Base-by-base conservation (phyloP, 2,888 invertebrate genomes). In the Meghimatium bilineatum region DNA sequence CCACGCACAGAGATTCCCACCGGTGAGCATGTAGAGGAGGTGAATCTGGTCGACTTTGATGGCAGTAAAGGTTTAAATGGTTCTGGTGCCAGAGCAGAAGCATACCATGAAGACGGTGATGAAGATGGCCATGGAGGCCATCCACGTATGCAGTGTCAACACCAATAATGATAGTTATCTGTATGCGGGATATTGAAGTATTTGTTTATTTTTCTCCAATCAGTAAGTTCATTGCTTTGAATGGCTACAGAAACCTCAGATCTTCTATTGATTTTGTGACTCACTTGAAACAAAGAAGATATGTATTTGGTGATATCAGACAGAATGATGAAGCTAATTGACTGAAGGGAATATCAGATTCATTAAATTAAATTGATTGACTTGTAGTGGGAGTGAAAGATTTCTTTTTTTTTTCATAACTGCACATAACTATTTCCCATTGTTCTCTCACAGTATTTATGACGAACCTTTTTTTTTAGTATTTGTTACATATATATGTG, bases 21-120 rank as follows among this genome's bases (percentile, higher is more conserved):
- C 82, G 96, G 96, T 10, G 97, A 97, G 78, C 95, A 96, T 91
- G 97, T 97, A 0, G 97, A 97, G 93, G 97, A 98, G 93, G 97
- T 97, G 0, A 96, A 96, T 91, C 94, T 98, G 92, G 95, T 95
- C 89, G 97, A 97, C 85, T 96, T 96, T 89, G 96, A 96, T 87
- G 95, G 90, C 23, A 95, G 95, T 88, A 95, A 95, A 79, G 94
- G 95, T 85, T 94, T 94, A 87, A 90, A 86, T 60, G 91, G 91
- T 34, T 90, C 91, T 32, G 90, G 92, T 36, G 92, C 93, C 66
- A 94, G 96, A 2, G 95, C 96, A 86, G 96, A 96, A 91, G 96
- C 96, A 0, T 96, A 97, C 83, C 89, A 93, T 67, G 92, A 92
- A 20, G 93, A 92, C 91, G 96, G 96, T 91, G 95, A 96, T 87